Evolutionary conservation across 2,888 invertebrate genomes (phyloP).

Genomic region (Hirudinaria manillensis): DNA sequence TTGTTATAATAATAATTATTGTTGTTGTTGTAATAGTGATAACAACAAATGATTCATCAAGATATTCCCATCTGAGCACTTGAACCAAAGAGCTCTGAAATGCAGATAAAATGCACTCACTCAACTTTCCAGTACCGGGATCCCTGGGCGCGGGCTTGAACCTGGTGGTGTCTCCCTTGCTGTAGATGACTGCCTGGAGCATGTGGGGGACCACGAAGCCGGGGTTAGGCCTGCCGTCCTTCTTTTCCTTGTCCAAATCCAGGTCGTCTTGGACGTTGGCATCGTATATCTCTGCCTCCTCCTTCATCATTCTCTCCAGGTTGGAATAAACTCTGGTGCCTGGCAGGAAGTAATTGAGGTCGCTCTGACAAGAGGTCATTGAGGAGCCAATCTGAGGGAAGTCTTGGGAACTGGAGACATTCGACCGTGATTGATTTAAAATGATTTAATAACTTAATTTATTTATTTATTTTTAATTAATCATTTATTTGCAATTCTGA

Average conservation of each 20-base stretch:
- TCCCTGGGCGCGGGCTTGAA: slow-evolving; percentile 22
- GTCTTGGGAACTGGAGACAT: slow-evolving; percentile 27
- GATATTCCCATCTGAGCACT: no score
- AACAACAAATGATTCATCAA: no score
- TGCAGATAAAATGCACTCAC: neutral
- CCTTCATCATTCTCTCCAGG: slow-evolving; percentile 38
- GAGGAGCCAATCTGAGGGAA: neutral
- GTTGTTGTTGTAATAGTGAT: no score
- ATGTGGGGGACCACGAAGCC: neutral
- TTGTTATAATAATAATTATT: no score
- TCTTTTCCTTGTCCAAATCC: neutral
- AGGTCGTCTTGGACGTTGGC: neutral
- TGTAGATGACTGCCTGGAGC: slow-evolving; percentile 15
- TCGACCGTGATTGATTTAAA: slow-evolving; percentile 38
- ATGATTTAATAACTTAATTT: slow-evolving; percentile 41
- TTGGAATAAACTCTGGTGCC: slow-evolving; percentile 57
- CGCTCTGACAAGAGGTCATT: slow-evolving; percentile 5
- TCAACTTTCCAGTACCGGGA: slow-evolving; percentile 15
- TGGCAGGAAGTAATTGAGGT: slow-evolving; percentile 70
- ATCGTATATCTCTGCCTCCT: slow-evolving; percentile 33
- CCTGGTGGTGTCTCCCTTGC: slow-evolving; percentile 6
- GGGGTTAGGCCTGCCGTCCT: no score
- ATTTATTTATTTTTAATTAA: slow-evolving; percentile 42
- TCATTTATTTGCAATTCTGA: no score
- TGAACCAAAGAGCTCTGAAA: no score